Base-by-base conservation (phyloP, 2,113 vertebrate species). In the Pterocles orientalis region DNA sequence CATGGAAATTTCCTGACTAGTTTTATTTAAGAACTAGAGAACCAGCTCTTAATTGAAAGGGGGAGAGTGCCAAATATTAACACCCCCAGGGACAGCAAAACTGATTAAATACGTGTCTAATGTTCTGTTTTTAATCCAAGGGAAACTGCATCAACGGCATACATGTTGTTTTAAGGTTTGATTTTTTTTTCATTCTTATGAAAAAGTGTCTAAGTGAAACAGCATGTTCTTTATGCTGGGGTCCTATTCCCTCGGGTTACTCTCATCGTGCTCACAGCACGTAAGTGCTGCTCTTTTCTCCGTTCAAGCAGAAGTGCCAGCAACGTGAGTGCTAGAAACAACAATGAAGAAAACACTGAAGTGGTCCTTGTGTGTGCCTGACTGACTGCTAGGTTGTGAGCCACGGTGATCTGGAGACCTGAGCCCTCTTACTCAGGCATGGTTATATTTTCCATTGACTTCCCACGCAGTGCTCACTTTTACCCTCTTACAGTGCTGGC, bases 51-150 rank as follows among this genome's bases (percentile, higher is more conserved):
- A 97, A 95, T 92, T 92, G 86, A 94, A 94, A 91, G 34, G 3
- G 41, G 57, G 61, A 89, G 75, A 76, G 62, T 94, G 96, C 96
- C 96, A 97, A 94, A 91, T 92, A 95, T 93, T 95, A 95, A 94
- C 78, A 77, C 54, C 94, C 92, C 88, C 43, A 94, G 95, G 92
- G 94, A 94, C 62, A 96, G 56, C 45, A 89, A 93, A 96, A 94
- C 83, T 95, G 96, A 96, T 97, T 94, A 94, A 97, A 96, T 92
- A 86, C 6, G 75, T 96, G 86, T 94, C 82, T 96, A 89, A 93
- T 82, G 83, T 94, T 96, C 95, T 96, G 92, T 54, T 96, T 96
- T 92, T 88, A 94, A 96, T 96, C 86, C 91, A 94, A 87, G 51
- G 77, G 91, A 96, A 95, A 93, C 90, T 95, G 71, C 73, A 94